Percentiles rank a stretch among this genome's conserved stretches.
Evolutionary conservation across 2,797 vertebrate genomes (phyloP).

Genomic region (Hydrolagus colliei): DNA sequence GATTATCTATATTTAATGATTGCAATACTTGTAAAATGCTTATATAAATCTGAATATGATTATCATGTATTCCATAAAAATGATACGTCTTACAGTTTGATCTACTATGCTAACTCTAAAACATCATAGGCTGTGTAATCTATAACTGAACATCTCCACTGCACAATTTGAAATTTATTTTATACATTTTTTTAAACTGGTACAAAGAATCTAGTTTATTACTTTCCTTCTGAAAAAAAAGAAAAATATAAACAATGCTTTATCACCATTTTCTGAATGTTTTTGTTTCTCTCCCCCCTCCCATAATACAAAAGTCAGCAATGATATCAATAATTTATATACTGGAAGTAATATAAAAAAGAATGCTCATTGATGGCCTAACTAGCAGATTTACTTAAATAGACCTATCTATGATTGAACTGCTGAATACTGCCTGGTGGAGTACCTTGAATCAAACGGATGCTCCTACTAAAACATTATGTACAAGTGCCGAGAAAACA

Average conservation of each 20-base stretch:
- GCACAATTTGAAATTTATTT: slow-evolving; percentile 86
- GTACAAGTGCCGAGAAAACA: slow-evolving; percentile 56
- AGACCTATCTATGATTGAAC: slow-evolving; percentile 67
- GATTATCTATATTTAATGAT: slow-evolving; percentile 74
- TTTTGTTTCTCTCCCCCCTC: slow-evolving; percentile 53
- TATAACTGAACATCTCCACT: slow-evolving; percentile 89
- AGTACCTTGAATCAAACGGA: slow-evolving; percentile 59
- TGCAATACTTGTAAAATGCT: slow-evolving; percentile 84
- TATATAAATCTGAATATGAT: slow-evolving; percentile 85
- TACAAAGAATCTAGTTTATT: slow-evolving; percentile 83
- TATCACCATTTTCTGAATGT: slow-evolving; percentile 69
- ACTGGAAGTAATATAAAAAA: slow-evolving; percentile 91
- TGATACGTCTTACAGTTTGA: slow-evolving; percentile 74
- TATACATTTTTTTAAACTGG: slow-evolving; percentile 73
- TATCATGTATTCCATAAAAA: slow-evolving; percentile 80
- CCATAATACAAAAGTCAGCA: slow-evolving; percentile 90
- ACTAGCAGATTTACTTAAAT: slow-evolving; percentile 66
- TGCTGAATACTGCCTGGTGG: slow-evolving; percentile 70
- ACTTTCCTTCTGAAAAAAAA: slow-evolving; percentile 69
- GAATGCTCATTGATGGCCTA: slow-evolving; percentile 75
- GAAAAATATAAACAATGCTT: slow-evolving; percentile 81
- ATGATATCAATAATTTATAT: slow-evolving; percentile 87
- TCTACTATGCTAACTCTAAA: slow-evolving; percentile 87
- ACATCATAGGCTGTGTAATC: slow-evolving; percentile 78
- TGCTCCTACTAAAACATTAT: slow-evolving; percentile 59